Evolutionary conservation across 1,140 invertebrate genomes (phyloP).

Genomic region (Battus philenor): DNA sequence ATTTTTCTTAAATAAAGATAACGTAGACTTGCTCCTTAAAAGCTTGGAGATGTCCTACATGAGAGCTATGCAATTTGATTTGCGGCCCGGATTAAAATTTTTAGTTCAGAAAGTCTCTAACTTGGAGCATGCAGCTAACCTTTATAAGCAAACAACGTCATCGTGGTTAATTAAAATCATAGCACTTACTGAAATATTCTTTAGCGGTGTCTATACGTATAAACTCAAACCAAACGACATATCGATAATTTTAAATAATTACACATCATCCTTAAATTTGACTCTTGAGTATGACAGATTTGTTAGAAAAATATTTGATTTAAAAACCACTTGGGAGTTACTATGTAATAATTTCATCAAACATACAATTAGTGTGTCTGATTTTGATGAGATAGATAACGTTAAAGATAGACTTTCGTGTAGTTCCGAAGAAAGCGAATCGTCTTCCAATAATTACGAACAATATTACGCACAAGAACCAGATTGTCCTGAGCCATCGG

Average conservation of each 20-base stretch:
- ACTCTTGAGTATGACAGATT: constrained; percentile 77
- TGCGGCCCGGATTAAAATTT: constrained; percentile 93
- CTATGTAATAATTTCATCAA: constrained; percentile 75
- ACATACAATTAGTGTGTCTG: constrained; percentile 54
- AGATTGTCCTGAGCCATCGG: constrained; percentile 18
- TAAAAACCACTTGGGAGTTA: constrained; percentile 78
- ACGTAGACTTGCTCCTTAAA: constrained; percentile 83
- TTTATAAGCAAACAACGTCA: constrained; percentile 94
- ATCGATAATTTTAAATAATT: constrained; percentile 79
- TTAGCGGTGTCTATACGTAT: constrained; percentile 79
- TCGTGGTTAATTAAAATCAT: constrained; percentile 94
- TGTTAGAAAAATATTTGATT: constrained; percentile 76
- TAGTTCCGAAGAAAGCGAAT: constrained; percentile 66
- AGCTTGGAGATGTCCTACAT: constrained; percentile 88
- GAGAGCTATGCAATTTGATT: constrained; percentile 90
- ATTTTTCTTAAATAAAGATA: constrained; percentile 73
- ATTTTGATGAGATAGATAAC: constrained; percentile 60
- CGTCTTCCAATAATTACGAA: constrained; percentile 69
- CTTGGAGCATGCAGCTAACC: constrained; percentile 90
- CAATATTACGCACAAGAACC: constrained; percentile 61
- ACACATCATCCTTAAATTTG: constrained; percentile 70
- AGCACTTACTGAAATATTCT: constrained; percentile 87
- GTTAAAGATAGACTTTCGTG: constrained; percentile 59
- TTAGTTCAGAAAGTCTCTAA: constrained; percentile 94
- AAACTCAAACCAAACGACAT: constrained; percentile 79